Evolutionary conservation across 2,888 invertebrate genomes (phyloP), one percentile per base, ranked within the genome.

Genomic region (Pteria penguin): DNA sequence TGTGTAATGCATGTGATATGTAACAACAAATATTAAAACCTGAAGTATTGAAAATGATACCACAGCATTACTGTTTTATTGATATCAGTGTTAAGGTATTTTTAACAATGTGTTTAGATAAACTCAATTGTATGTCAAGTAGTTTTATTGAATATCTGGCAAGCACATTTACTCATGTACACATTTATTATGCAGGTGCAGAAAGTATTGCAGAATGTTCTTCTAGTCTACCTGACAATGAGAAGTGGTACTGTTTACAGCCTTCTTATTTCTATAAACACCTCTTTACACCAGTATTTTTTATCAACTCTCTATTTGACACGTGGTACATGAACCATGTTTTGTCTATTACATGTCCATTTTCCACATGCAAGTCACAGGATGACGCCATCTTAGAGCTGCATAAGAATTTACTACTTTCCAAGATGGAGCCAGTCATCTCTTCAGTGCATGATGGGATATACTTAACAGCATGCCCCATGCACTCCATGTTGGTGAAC

Each of bases 221-320:
- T 5, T 68, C 63, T 32, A 76, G 72, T 52, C 65, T 62, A 5
- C 11, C 27, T 2, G 45, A 45, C 0, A 52, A 65, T 4, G 81
- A 78, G 4, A 73, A 75, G 45, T 86, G 84, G 83, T 76, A 67
- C 24, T 86, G 86, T 63, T 72, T 85, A 24, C 67, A 82, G n/a
- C 85, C 85, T 2, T 75, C 75, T 27, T 74, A 76, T 27, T 84
- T 81, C 70, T 76, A 83, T 70, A 77, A 70, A 54, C 81, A 78
- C 61, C 76, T 85, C 24, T 82, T 82, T 54, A 81, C 84, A 1
- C 85, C 85, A 4, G 70, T 74, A 8, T 84, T 83, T 69, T 84
- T 85, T 61, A 61, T 82, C 32, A 82, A 81, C 63, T 85, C 85
- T 11, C 72, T 83, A 22, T 81, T 83, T 57, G 86, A 86, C 67